Evolutionary conservation across 1,140 invertebrate species (phyloP).

Genomic region (Potamilus streckersoni): DNA sequence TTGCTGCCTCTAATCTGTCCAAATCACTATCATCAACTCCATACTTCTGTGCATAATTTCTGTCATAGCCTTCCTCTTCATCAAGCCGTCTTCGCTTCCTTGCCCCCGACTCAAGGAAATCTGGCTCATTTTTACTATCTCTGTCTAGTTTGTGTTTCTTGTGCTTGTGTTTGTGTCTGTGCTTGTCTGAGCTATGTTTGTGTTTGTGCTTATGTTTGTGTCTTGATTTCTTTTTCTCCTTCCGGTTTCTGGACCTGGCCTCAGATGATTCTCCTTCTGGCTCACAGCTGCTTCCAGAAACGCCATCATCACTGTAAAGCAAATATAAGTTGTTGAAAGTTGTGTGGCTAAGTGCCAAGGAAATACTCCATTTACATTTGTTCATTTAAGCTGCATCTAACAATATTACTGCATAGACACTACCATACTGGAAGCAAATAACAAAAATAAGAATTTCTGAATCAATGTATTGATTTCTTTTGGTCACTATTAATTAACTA

Average conservation of each 20-base stretch:
- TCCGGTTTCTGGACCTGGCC: conserved; percentile 31
- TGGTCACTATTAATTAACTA: too few species aligned
- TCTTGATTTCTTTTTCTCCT: conserved; percentile 61
- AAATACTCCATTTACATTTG: too few species aligned
- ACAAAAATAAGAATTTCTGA: too few species aligned
- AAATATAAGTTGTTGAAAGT: too few species aligned
- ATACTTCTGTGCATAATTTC: conserved; percentile 26
- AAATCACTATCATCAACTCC: conserved; percentile 45
- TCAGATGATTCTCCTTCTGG: conserved; percentile 20
- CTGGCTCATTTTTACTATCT: conserved; percentile 29
- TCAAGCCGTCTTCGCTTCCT: conserved; percentile 25
- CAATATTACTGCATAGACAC: too few species aligned
- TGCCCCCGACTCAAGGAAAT: conserved; percentile 6
- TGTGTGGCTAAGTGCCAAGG: too few species aligned
- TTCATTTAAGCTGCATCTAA: too few species aligned
- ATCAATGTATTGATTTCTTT: too few species aligned
- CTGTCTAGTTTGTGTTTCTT: conserved; percentile 44
- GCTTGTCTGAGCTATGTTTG: conserved; percentile 31
- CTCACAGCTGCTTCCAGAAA: too few species aligned
- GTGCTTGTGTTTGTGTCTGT: conserved; percentile 59
- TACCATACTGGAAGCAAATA: too few species aligned
- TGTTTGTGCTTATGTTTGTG: conserved; percentile 57
- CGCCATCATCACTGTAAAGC: too few species aligned
- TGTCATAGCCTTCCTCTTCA: conserved; percentile 30
- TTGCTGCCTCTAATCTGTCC: conserved; percentile 65